Conservation (phyloP, 1,140 invertebrate genomes). For the Pseudomyrmex flavicornis region DNA sequence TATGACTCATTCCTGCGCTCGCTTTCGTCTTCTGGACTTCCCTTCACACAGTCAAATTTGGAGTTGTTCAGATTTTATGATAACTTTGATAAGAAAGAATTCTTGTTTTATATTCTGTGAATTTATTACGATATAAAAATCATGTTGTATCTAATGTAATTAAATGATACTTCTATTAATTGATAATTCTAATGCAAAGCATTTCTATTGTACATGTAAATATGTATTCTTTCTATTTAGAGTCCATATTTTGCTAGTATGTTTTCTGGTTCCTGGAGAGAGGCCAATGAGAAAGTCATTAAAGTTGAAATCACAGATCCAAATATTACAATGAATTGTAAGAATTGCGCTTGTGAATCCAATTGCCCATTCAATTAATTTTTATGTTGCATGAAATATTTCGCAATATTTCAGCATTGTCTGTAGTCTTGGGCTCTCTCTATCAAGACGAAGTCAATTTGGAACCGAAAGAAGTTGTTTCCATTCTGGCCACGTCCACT, state of each 20-base stretch:
- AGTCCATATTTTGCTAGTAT: constrained; percentile 94
- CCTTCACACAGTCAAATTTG: background rate
- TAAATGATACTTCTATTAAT: no score
- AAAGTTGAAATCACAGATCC: constrained; percentile 91
- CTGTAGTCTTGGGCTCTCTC: constrained; percentile 91
- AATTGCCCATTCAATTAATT: constrained; percentile 6
- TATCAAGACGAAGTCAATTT: constrained; percentile 92
- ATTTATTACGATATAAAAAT: no score
- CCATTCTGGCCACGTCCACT: constrained; percentile 91
- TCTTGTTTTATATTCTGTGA: no score
- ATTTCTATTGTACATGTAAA: constrained; percentile 11
- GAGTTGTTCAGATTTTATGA: background rate
- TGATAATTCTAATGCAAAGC: background rate
- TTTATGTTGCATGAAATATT: background rate
- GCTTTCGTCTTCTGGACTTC: background rate
- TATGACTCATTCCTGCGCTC: constrained; percentile 71
- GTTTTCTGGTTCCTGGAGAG: constrained; percentile 93
- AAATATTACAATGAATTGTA: constrained; percentile 90
- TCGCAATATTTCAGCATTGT: constrained; percentile 85
- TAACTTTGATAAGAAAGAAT: background rate
- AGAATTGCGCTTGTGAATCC: constrained; percentile 67
- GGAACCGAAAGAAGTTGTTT: constrained; percentile 89
- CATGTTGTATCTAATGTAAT: background rate
- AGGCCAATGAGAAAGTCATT: constrained; percentile 89
- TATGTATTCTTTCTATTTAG: constrained; percentile 82